Evolutionary conservation across 1,140 invertebrate genomes (phyloP), one percentile per base, ranked within the genome.

Genomic region (Saccostrea cuccullata): DNA sequence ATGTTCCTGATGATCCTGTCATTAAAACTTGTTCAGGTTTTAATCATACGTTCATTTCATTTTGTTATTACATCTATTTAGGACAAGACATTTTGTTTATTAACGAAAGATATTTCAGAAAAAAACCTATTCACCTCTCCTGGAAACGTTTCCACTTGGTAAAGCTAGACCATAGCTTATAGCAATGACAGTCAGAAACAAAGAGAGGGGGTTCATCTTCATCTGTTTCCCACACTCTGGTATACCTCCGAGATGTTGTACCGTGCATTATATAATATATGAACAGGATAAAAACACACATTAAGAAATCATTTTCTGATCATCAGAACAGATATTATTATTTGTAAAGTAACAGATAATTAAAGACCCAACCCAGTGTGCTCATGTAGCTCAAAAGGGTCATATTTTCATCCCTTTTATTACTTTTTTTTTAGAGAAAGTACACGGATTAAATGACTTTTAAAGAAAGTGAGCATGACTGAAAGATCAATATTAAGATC

Each of bases 271-370:
- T 77, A 77, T 77, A 77, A 12, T 30, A 30, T 30, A 30, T 11
- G 26, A 77, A 77, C 70, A 77, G 70, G 70, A 77, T 30, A 30
- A 36, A 36, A 73, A 77, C 8, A 73, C 70, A 36, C 70, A 77
- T 77, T 77, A 77, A 77, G 11, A 77, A 77, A 26, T 36, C 23
- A 36, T 77, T 30, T 30, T 77, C 30, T 77, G 70, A 77, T 77
- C 26, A 20, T 26, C 70, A 30, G 15, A 15, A 9, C 13, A 77
- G 70, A 77, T 77, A 77, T 36, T 30, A 36, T 30, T 77, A 77
- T 77, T 2, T 30, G 15, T 6, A 13, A 11, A 77, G 30, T 11
- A 30, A 77, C 11, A 30, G 26, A 26, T 23, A 23, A 73, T 77
- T 77, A 77, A 8, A 30, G 70, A 30, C 13, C 70, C 12, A 17